Evolutionary conservation across 2,797 vertebrate genomes (phyloP), one percentile per base, ranked within the genome.

Genomic region (Poliocrania exsul): DNA sequence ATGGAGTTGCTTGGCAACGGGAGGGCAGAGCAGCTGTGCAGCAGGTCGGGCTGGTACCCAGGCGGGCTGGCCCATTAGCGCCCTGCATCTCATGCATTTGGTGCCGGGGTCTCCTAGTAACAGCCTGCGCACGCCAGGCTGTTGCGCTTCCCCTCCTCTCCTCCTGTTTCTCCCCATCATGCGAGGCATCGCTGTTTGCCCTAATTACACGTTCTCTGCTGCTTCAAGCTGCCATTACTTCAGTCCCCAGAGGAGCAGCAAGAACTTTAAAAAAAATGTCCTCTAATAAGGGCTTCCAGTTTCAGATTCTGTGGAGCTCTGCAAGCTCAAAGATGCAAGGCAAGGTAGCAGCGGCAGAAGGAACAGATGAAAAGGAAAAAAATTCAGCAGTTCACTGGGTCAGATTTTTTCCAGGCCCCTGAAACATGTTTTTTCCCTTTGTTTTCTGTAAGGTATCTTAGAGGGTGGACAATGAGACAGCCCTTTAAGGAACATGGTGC

Each of bases 1-100:
- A 98, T 98, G 98, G 97, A 98, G 99, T 99, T 99, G 98, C 99
- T 98, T 99, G 98, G 99, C 99, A 98, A 99, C 99, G 64, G 96
- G 96, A 97, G 94, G 97, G 96, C 97, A 96, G 97, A 97, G 97
- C 97, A 98, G 97, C 98, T 97, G 97, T 96, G 97, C 93, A 97
- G 98, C 98, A 98, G 98, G 97, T 96, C 94, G 82, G 97, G 97
- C 97, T 97, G 97, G 97, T 97, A 98, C 98, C 98, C 98, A 97
- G 98, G 98, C 97, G 98, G 98, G 98, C 98, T 97, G 98, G 98
- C 98, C 98, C 98, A 98, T 98, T 98, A 99, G 98, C 97, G 97
- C 98, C 97, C 98, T 97, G 98, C 98, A 98, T 98, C 98, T 98
- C 98, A 97, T 98, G 98, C 98, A 46, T 70, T 84, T 91, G 6